Evolutionary conservation across 2,113 vertebrate species (phyloP).

Genomic region (Eudyptes chrysolophus): DNA sequence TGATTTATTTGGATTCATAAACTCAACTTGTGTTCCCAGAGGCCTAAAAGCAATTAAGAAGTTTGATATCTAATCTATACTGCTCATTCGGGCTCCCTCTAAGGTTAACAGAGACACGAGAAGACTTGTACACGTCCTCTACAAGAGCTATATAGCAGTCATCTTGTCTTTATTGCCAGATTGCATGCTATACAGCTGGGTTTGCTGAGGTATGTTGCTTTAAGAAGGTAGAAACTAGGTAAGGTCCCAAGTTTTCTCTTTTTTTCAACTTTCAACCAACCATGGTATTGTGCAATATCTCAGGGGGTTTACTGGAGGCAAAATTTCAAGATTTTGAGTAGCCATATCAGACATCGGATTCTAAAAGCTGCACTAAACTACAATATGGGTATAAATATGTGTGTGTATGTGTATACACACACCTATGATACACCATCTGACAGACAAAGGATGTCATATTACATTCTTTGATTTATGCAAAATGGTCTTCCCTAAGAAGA

Average conservation of each 20-base stretch:
- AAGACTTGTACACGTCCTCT: not conserved
- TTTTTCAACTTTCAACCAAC: not conserved
- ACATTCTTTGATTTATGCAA: not conserved
- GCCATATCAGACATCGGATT: not conserved
- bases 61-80: not conserved
- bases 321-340: not conserved
- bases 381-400: not conserved
- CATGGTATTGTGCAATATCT: not conserved
- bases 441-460: not conserved
- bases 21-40: not conserved
- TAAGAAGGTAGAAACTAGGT: not conserved
- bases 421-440: not conserved
- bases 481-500: not conserved
- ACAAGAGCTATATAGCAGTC: fast-evolving
- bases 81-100: not conserved
- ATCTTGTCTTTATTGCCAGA: not conserved
- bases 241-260: not conserved
- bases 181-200: too few species aligned
- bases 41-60: not conserved
- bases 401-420: not conserved
- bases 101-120: not conserved
- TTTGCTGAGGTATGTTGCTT: not conserved
- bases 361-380: not conserved
- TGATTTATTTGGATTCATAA: not conserved
- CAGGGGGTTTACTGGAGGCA: not conserved